These are phyloP conservation scores for human (Homo sapiens) DNA, from an alignment of 2,113 vertebrate species.

Conservation along the genomic window GRCh38 chr2:16923001-16923500, in stretches of 20 bases:
- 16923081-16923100: neutral
- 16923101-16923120: neutral
- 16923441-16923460: neutral
- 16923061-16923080: neutral
- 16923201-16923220: neutral
- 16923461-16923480: neutral
- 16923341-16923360: neutral
- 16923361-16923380: neutral
- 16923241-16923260: neutral
- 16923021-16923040: neutral
- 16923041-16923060: neutral
- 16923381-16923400: no score
- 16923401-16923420: neutral
- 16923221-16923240: slow-evolving; percentile 62
- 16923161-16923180: neutral
- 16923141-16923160: neutral
- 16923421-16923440: neutral
- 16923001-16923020: neutral
- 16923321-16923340: neutral
- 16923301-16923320: neutral
- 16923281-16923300: neutral
- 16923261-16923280: neutral
- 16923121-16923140: neutral
- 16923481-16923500: neutral
- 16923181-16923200: neutral